Conservation (phyloP, 2,888 invertebrate genomes). For the Cryptophagus acutangulus region DNA sequence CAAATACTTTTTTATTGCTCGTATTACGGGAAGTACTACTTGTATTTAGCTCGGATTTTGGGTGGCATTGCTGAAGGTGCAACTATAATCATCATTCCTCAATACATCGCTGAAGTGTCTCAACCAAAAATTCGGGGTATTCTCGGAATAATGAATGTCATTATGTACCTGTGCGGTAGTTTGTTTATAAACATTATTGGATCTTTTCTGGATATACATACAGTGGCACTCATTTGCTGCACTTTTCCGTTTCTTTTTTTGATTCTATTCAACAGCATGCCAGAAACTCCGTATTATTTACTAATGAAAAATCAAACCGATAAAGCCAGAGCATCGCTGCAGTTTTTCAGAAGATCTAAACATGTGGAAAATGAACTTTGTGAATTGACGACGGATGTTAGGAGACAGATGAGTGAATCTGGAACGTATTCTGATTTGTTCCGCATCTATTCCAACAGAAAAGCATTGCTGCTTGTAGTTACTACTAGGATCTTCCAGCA, state of each 20-base stretch:
- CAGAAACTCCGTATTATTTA: slow-evolving; percentile 40
- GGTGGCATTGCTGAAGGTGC: slow-evolving; percentile 22
- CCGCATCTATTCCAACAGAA: slow-evolving; percentile 54
- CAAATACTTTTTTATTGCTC: slow-evolving; percentile 15
- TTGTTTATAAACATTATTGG: slow-evolving; percentile 32
- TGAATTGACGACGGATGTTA: slow-evolving; percentile 30
- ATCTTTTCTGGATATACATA: slow-evolving; percentile 28
- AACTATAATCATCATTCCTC: slow-evolving; percentile 26
- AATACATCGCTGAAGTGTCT: slow-evolving; percentile 35
- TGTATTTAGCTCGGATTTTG: slow-evolving; percentile 21
- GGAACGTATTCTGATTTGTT: slow-evolving; percentile 54
- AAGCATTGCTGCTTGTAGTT: slow-evolving; percentile 58
- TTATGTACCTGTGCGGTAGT: slow-evolving; percentile 12
- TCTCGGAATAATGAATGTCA: slow-evolving; percentile 21
- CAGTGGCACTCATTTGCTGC: slow-evolving; percentile 24
- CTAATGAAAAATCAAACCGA: slow-evolving; percentile 30
- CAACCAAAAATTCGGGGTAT: slow-evolving; percentile 30
- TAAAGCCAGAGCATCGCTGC: slow-evolving; percentile 29
- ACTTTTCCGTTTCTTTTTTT: slow-evolving; percentile 32
- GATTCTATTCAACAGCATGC: slow-evolving; percentile 32
- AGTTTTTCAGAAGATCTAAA: slow-evolving; percentile 27
- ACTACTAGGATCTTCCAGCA: slow-evolving; percentile 46
- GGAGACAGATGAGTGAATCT: slow-evolving; percentile 37
- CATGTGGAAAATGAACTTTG: slow-evolving; percentile 35
- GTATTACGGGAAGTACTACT: slow-evolving; percentile 10